These are phyloP conservation scores for Drosophila cardini DNA, from an alignment of 1,140 invertebrate species.

Conservation along the genomic window DNA sequence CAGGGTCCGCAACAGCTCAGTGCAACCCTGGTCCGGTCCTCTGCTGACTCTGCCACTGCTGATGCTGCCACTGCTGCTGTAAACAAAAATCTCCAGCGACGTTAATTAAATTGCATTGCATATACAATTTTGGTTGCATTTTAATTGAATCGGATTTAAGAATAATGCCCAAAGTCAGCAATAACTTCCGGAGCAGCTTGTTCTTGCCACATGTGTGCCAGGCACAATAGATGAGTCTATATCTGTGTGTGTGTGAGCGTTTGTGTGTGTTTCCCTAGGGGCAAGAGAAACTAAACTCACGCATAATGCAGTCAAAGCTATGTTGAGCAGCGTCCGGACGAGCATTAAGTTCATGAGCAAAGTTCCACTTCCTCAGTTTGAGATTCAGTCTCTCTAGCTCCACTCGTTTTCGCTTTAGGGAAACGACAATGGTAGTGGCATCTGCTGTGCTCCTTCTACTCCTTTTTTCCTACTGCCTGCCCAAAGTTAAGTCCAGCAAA, in stretches of 20 bases:
- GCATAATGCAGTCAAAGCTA: slow-evolving; percentile 63
- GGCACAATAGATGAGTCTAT: not conserved
- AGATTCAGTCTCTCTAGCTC: not conserved
- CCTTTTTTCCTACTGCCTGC: slow-evolving; percentile 4
- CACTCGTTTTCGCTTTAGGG: not conserved
- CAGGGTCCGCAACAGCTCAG: not conserved
- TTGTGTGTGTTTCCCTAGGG: slow-evolving; percentile 20
- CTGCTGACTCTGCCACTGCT: too few species aligned
- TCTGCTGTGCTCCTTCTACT: slow-evolving; percentile 14
- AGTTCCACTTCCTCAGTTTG: slow-evolving; percentile 36
- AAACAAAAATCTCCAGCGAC: slow-evolving; percentile 73
- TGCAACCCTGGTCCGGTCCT: too few species aligned
- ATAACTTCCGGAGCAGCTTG: slow-evolving; percentile 24
- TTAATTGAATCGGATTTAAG: slow-evolving; percentile 83
- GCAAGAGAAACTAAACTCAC: slow-evolving; percentile 31
- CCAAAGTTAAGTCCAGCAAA: slow-evolving; percentile 65
- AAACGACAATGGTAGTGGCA: slow-evolving; percentile 73
- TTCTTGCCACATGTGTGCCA: slow-evolving; percentile 31
- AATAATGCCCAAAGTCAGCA: slow-evolving; percentile 79
- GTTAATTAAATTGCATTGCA: slow-evolving; percentile 82
- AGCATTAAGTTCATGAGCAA: slow-evolving; percentile 74
- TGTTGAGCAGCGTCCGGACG: slow-evolving; percentile 15
- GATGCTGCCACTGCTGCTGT: slow-evolving; percentile 16
- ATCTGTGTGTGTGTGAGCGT: not conserved
- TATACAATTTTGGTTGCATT: slow-evolving; percentile 79